Conservation (phyloP, 2,113 vertebrate genomes). For the Prunella fulvescens region DNA sequence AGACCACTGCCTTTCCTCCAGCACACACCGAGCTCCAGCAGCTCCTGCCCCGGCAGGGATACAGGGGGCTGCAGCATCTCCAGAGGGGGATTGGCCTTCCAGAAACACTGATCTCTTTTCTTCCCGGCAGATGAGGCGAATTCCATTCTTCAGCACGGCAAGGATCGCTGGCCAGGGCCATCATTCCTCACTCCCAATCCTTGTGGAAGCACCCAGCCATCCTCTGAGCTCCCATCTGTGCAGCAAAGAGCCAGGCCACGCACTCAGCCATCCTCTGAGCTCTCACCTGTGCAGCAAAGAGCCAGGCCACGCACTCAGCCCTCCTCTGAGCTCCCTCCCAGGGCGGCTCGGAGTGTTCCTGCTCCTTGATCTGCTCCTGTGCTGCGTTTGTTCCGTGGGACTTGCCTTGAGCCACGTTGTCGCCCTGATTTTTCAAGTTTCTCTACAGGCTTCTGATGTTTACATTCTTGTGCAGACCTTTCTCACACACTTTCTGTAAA, state of each 20-base stretch:
- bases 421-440: no score
- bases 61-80: neutral
- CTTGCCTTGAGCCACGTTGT: neutral
- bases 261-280: neutral
- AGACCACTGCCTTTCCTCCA: rapidly evolving
- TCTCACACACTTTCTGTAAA: no score
- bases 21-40: rapidly evolving
- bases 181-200: rapidly evolving
- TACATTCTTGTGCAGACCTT: no score
- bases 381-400: neutral
- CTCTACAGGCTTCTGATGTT: no score
- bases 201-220: neutral
- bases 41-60: rapidly evolving
- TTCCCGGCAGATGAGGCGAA: neutral
- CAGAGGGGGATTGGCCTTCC: neutral
- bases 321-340: neutral
- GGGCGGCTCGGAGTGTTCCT: neutral
- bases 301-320: neutral
- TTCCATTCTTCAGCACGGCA: rapidly evolving
- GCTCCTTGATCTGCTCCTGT: neutral
- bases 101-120: neutral
- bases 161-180: neutral
- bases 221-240: neutral
- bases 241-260: neutral
- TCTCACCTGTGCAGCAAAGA: neutral